Percentiles rank a stretch among this genome's conserved stretches.
Conservation (phyloP, 2,113 vertebrate species). For the Microtus montanus region DNA sequence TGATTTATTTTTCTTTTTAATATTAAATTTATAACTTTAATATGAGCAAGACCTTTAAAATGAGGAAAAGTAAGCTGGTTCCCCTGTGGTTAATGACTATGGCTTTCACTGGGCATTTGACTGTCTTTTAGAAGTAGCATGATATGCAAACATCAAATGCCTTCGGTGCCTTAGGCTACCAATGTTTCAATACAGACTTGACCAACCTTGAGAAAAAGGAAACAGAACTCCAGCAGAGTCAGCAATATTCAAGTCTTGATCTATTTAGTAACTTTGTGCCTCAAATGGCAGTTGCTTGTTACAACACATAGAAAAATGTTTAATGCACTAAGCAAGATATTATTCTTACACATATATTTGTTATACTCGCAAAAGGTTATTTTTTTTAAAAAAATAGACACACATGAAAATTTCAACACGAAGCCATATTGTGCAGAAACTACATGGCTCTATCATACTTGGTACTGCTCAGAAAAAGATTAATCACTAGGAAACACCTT, state of each 20-base stretch:
- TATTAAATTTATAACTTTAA: conserved; percentile 43
- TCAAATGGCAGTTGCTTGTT: not conserved
- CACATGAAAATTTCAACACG: not conserved
- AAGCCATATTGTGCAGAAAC: conserved; percentile 9
- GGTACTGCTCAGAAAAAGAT: not conserved
- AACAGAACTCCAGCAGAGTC: not conserved
- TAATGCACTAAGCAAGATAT: not conserved
- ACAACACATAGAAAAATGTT: not conserved
- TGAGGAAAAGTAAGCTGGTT: not conserved
- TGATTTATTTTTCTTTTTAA: conserved; percentile 66
- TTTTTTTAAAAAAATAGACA: not conserved
- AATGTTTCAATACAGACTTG: conserved; percentile 13
- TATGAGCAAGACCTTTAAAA: conserved; percentile 47
- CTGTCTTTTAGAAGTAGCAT: not conserved
- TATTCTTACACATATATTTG: not conserved
- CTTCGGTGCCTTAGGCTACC: not conserved
- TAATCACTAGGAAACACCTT: not conserved
- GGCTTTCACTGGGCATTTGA: not conserved
- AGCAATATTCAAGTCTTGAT: not conserved
- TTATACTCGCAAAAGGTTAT: not conserved
- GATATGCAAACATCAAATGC: not conserved
- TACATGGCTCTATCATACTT: not conserved
- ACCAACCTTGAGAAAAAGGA: not conserved
- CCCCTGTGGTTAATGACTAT: not conserved
- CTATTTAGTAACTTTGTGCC: conserved; percentile 24